phyloP scores from a whole-genome alignment of 2,888 invertebrate genomes.

The Stenichneumon culpator region DNA sequence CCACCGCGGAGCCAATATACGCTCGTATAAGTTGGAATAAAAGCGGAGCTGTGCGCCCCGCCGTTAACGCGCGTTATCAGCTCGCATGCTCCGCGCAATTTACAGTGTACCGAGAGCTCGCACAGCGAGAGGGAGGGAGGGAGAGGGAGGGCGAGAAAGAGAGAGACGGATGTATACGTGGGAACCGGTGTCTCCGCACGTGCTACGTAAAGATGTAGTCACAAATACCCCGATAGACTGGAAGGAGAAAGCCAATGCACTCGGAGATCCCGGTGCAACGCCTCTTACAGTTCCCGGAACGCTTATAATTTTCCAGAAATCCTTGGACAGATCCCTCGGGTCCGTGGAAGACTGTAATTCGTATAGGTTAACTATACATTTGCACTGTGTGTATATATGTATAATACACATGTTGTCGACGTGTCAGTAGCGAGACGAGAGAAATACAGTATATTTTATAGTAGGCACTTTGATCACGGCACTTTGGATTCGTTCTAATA shows the following conservation, averaged over 20 bases:
- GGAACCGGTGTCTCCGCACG: slow-evolving; percentile 66
- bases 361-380: slow-evolving; percentile 11
- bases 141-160: background rate
- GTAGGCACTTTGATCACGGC: slow-evolving; percentile 9
- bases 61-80: slow-evolving; percentile 68
- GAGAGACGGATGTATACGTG: slow-evolving; percentile 57
- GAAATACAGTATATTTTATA: slow-evolving; percentile 6
- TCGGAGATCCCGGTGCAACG: slow-evolving; percentile 39
- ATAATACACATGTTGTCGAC: slow-evolving; percentile 6
- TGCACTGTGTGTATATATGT: background rate
- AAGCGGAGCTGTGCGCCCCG: slow-evolving; percentile 56
- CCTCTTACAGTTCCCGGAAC: slow-evolving; percentile 47
- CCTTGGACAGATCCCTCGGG: slow-evolving; percentile 42
- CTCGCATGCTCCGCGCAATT: slow-evolving; percentile 69
- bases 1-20: slow-evolving; percentile 25
- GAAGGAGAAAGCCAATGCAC: slow-evolving; percentile 41
- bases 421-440: slow-evolving; percentile 21
- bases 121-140: slow-evolving; percentile 29
- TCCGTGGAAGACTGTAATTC: slow-evolving; percentile 45
- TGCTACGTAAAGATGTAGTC: slow-evolving; percentile 35
- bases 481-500: slow-evolving; percentile 10
- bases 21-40: slow-evolving; percentile 58
- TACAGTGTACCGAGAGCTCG: slow-evolving; percentile 53
- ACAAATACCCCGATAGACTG: slow-evolving; percentile 40
- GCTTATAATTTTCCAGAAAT: slow-evolving; percentile 60